Conservation (phyloP, 2,113 vertebrate species). For the Myrmecobius fasciatus region DNA sequence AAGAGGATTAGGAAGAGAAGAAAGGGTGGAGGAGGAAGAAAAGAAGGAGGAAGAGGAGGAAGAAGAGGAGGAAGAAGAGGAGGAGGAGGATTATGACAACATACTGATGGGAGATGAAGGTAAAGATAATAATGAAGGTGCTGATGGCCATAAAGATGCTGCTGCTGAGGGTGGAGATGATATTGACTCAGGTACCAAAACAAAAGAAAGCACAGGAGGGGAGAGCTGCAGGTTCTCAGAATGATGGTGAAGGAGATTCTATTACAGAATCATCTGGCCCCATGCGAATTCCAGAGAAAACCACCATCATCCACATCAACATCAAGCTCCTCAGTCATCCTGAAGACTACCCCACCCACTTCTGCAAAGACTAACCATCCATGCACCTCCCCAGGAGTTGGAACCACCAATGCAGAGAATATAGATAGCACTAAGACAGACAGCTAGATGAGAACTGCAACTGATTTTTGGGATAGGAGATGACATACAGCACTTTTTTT, state of each 20-base stretch:
- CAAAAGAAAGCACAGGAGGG: conserved; percentile 95
- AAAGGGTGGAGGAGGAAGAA: too few species aligned
- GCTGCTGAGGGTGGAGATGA: conserved; percentile 94
- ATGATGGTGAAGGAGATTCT: conserved; percentile 85
- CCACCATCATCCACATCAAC: conserved; percentile 88
- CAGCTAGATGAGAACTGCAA: conserved; percentile 90
- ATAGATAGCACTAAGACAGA: conserved; percentile 90
- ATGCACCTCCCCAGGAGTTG: conserved; percentile 91
- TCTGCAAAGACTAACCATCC: conserved; percentile 91
- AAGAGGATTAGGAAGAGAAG: conserved; percentile 89
- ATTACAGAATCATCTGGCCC: too few species aligned
- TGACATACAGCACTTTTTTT: conserved; percentile 90
- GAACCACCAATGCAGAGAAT: conserved; percentile 91
- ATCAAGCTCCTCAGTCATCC: conserved; percentile 87
- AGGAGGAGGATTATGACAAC: conserved; percentile 90
- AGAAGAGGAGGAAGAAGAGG: conserved; percentile 92
- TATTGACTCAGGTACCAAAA: conserved; percentile 95
- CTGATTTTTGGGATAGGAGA: conserved; percentile 89
- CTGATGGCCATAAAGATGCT: conserved; percentile 93
- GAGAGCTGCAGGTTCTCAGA: conserved; percentile 93
- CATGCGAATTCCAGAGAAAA: conserved; percentile 67
- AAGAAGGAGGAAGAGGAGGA: conserved; percentile 90
- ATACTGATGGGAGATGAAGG: conserved; percentile 93
- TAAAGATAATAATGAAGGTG: conserved; percentile 95
- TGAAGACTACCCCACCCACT: conserved; percentile 90